A percentile compares a stretch with the other conserved stretches of the same genome.
These are phyloP conservation scores for Aspidiotus destructor DNA, from an alignment of 2,888 invertebrate species.

Conservation along the genomic window DNA sequence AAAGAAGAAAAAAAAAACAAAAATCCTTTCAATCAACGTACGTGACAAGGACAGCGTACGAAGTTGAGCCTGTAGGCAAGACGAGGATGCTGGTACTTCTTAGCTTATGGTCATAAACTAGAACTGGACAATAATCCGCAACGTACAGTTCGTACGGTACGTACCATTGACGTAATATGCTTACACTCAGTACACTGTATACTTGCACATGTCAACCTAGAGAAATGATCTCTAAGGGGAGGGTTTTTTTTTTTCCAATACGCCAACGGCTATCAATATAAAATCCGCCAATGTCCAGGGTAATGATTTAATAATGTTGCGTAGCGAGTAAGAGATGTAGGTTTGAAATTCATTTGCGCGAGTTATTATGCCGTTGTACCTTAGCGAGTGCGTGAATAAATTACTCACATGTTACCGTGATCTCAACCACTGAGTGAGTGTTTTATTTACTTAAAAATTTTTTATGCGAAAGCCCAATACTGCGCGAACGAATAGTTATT, in stretches of 20 bases:
- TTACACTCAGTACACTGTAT: too few relatives aligned
- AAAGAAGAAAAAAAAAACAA: constrained; percentile 21
- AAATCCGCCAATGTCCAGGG: constrained; percentile 30
- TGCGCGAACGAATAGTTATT: too few relatives aligned
- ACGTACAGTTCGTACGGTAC: constrained; percentile 14
- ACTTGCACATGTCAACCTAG: constrained; percentile 30
- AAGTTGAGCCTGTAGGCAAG: background rate
- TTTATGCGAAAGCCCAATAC: too few relatives aligned
- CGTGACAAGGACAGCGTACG: constrained; percentile 9
- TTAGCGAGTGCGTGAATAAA: constrained; percentile 29
- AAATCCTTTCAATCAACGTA: constrained; percentile 22
- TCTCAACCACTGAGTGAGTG: constrained; percentile 25
- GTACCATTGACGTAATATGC: constrained; percentile 25
- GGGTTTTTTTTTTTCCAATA: constrained; percentile 29
- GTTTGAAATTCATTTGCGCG: constrained; percentile 30
- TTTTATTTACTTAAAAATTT: background rate
- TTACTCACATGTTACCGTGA: constrained; percentile 30
- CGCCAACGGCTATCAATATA: constrained; percentile 28
- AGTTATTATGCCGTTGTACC: constrained; percentile 25
- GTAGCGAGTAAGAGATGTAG: constrained; percentile 30
- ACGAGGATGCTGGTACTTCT: constrained; percentile 20
- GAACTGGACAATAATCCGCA: constrained; percentile 26
- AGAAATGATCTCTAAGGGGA: constrained; percentile 32
- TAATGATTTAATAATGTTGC: constrained; percentile 33
- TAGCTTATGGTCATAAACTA: constrained; percentile 32